phyloP scores from a whole-genome alignment of 2,113 vertebrate genomes.

The Murina feae region DNA sequence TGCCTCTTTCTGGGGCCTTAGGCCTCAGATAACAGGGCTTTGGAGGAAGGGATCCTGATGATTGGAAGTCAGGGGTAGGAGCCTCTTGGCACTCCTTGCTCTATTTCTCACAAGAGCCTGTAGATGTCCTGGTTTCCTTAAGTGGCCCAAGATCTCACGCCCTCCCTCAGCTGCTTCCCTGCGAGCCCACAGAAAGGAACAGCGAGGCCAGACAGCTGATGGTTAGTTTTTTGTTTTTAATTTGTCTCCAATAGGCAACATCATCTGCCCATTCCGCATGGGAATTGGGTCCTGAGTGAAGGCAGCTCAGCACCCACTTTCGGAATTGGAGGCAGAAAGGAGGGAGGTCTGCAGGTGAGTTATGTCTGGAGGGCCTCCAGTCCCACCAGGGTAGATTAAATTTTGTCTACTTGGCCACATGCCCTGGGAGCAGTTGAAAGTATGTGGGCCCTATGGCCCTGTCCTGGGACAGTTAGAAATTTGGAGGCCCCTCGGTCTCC shows the following conservation, averaged over 20 bases:
- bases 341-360: background rate
- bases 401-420: background rate
- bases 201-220: background rate
- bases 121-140: background rate
- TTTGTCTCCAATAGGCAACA: slow-evolving; percentile 44
- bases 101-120: background rate
- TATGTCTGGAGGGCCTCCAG: background rate
- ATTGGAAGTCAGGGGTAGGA: background rate
- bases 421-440: background rate
- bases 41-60: background rate
- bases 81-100: background rate
- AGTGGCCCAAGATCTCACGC: no score
- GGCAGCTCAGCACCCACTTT: background rate
- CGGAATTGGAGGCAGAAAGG: background rate
- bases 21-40: background rate
- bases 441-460: background rate
- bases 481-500: background rate
- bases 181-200: background rate
- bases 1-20: background rate
- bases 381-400: background rate
- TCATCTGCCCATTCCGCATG: background rate
- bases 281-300: background rate
- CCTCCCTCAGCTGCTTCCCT: background rate
- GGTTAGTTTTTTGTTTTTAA: slow-evolving; percentile 49
- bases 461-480: background rate